phyloP scores from a whole-genome alignment of 2,113 vertebrate genomes.

The Anarrhichthys ocellatus region DNA sequence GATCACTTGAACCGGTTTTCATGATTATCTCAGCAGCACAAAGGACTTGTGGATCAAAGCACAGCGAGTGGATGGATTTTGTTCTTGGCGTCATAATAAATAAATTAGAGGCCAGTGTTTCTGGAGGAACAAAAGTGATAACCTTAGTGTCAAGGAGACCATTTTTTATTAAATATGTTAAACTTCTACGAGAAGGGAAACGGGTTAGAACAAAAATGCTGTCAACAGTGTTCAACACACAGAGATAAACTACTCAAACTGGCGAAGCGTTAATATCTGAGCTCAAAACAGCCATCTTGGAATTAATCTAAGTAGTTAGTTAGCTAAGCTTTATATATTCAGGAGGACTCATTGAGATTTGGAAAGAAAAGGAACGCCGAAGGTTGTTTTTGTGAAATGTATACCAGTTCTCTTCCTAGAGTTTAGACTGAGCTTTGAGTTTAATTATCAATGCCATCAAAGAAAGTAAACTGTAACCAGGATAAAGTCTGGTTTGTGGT shows the following conservation, averaged over 20 bases:
- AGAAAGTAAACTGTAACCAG: neutral
- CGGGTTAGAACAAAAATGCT: neutral
- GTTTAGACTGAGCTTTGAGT: slow-evolving; percentile 6
- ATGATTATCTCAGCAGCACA: neutral
- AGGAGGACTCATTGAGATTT: neutral
- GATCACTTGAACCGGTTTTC: neutral
- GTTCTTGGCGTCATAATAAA: neutral
- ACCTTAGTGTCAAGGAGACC: neutral
- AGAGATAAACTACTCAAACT: slow-evolving; percentile 10
- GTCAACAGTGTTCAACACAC: neutral
- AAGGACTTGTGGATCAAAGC: slow-evolving; percentile 21
- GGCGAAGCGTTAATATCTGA: neutral
- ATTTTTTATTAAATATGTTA: slow-evolving; percentile 30
- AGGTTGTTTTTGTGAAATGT: neutral
- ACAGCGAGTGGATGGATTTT: neutral
- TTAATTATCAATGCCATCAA: slow-evolving; percentile 12
- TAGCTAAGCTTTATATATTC: neutral
- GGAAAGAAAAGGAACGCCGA: neutral
- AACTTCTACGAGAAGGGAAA: neutral
- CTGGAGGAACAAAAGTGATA: neutral
- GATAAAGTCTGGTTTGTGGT: neutral
- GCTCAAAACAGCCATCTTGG: neutral
- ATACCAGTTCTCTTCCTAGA: neutral
- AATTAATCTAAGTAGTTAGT: neutral
- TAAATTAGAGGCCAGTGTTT: slow-evolving; percentile 18